phyloP scores from a whole-genome alignment of 2,113 vertebrate species.

The Salminus brasiliensis region DNA sequence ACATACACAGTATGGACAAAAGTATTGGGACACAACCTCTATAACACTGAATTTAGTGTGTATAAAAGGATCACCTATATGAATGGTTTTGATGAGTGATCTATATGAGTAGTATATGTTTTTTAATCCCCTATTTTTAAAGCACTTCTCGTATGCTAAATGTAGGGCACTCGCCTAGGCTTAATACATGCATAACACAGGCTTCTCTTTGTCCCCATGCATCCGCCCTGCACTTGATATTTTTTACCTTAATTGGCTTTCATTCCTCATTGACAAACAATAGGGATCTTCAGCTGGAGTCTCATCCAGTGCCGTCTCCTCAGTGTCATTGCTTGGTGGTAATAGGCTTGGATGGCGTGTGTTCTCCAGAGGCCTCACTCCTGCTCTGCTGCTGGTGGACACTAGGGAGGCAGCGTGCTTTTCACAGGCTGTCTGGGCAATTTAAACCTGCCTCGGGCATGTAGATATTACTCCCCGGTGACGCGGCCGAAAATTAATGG shows the following conservation, averaged over 20 bases:
- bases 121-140: constrained; percentile 21
- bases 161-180: constrained; percentile 13
- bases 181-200: constrained; percentile 5
- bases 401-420: constrained; percentile 71
- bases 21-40: no score
- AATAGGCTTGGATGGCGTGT: constrained; percentile 51
- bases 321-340: constrained; percentile 51
- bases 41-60: no score
- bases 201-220: not conserved
- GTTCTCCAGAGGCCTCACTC: constrained; percentile 68
- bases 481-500: constrained; percentile 80
- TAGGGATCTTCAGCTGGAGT: constrained; percentile 11
- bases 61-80: no score
- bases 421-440: constrained; percentile 77
- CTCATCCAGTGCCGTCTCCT: constrained; percentile 33
- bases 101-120: not conserved
- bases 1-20: no score
- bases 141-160: constrained; percentile 10
- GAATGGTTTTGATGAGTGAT: no score
- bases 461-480: constrained; percentile 80
- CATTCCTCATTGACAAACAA: constrained; percentile 46
- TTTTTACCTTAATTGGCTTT: constrained; percentile 39
- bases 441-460: constrained; percentile 82
- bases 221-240: constrained; percentile 27
- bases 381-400: constrained; percentile 69